A percentile compares a stretch with the other conserved stretches of the same genome.
Conservation (phyloP, 2,888 invertebrate species). For the Drosophila sordidula region DNA sequence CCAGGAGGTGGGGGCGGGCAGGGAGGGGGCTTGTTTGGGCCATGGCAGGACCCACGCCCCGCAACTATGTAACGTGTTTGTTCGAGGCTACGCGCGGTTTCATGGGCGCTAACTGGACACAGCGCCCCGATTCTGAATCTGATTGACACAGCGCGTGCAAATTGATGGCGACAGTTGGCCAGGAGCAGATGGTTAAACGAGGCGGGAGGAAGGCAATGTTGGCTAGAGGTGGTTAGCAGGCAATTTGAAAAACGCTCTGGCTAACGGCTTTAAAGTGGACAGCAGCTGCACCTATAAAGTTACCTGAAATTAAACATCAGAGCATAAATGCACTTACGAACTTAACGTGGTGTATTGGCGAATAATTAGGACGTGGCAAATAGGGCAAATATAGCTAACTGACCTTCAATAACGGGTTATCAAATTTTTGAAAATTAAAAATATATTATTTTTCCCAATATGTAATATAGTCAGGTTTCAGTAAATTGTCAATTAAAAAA, state of each 20-base stretch:
- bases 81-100: constrained; percentile 50
- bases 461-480: too few species aligned
- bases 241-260: constrained; percentile 39
- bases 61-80: constrained; percentile 33
- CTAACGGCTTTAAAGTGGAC: constrained; percentile 45
- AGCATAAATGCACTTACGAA: too few species aligned
- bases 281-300: constrained; percentile 18
- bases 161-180: constrained; percentile 51
- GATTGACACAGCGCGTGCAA: constrained; percentile 56
- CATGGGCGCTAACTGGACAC: constrained; percentile 34
- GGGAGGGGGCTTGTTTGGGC: not conserved
- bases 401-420: too few species aligned
- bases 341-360: too few species aligned
- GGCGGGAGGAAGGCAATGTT: not conserved
- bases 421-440: too few species aligned
- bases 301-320: constrained; percentile 5
- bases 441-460: too few species aligned
- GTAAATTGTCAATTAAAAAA: too few species aligned
- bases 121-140: constrained; percentile 15
- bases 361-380: too few species aligned
- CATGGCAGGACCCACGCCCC: not conserved
- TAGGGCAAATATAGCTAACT: too few species aligned
- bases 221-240: constrained; percentile 1
- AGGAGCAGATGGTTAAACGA: not conserved
- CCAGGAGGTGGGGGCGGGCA: not conserved